Base-by-base conservation (phyloP, 2,113 vertebrate species). In the Macquaria australasica region DNA sequence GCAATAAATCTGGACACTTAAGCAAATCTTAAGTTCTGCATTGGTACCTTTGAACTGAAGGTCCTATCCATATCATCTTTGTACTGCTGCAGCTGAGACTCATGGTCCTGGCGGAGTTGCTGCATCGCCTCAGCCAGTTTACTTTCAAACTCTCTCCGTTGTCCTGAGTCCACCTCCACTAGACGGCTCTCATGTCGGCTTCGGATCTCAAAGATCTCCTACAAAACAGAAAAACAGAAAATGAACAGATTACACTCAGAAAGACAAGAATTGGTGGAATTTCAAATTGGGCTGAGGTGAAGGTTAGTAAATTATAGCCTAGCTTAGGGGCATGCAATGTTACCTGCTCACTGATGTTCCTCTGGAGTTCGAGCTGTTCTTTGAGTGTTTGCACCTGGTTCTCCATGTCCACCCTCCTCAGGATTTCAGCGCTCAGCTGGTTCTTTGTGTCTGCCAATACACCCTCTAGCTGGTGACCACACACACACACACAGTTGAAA, bases 281-380 rank as follows among this genome's bases (percentile, higher is more conserved):
- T 53, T 12, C 16, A 11, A 53, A 20, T 7, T 14, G 11, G 4
- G 28, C 21, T 16, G 21, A 39, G 41, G 45, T 28, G 50, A 39
- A 72, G 7, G 34, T 34, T 20, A 18, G n/a, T 16, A 1, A 31
- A 45, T 10, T 34, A 70, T 11, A 67, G 45, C 5, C 23, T 48
- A 8, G 12, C n/a, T 45, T n/a, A 5, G 59, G 5, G 48, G 37
- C 14, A 39, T 64, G 18, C 34, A 5, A 34, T 34, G 34, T 25
- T 92, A 97, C 97, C 88, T 97, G 94, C 69, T 97, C 93, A 0
- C 92, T 83, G 76, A 97, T 88, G 83, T 82, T 93, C 81, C 92
- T 96, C 92, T 97, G 95, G 51, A 98, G 97, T 1, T 83, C 92
- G 14, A 97, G 88, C 92, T 97, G 90, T 86, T 97, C 97, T 58